Evolutionary conservation across 23 tunicate genomes (phyloP).

Genomic region (Styela clava): DNA sequence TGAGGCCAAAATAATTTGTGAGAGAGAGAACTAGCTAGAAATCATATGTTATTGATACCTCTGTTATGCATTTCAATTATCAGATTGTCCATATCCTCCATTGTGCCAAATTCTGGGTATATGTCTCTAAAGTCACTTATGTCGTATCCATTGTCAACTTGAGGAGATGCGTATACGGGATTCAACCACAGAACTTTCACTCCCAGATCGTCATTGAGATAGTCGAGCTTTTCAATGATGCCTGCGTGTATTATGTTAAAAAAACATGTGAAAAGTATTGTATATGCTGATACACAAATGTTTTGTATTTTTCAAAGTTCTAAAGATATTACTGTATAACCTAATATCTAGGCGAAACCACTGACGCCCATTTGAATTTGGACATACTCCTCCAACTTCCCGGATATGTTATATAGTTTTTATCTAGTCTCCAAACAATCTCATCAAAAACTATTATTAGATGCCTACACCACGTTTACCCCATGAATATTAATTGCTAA

Average conservation of each 20-base stretch:
- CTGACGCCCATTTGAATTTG: no score
- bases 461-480: no score
- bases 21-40: no score
- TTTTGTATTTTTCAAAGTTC: background rate
- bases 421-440: no score
- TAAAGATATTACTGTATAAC: no score
- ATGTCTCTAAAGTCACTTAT: slow-evolving; percentile 44
- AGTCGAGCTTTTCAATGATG: slow-evolving; percentile 52
- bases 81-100: slow-evolving; percentile 59
- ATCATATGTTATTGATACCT: no score
- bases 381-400: no score
- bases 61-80: slow-evolving; percentile 54
- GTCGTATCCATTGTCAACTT: slow-evolving; percentile 72
- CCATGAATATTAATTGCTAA: no score
- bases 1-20: no score
- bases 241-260: slow-evolving; percentile 27
- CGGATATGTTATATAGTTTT: no score
- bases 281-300: background rate
- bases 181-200: slow-evolving; percentile 57
- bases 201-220: slow-evolving; percentile 53
- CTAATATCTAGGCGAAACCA: no score
- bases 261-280: background rate
- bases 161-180: slow-evolving; percentile 65
- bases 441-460: no score
- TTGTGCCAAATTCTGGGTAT: slow-evolving; percentile 61